Percentiles rank a stretch among this genome's conserved stretches.
Conservation (phyloP, 2,888 invertebrate species). For the Habroteleia sp. region DNA sequence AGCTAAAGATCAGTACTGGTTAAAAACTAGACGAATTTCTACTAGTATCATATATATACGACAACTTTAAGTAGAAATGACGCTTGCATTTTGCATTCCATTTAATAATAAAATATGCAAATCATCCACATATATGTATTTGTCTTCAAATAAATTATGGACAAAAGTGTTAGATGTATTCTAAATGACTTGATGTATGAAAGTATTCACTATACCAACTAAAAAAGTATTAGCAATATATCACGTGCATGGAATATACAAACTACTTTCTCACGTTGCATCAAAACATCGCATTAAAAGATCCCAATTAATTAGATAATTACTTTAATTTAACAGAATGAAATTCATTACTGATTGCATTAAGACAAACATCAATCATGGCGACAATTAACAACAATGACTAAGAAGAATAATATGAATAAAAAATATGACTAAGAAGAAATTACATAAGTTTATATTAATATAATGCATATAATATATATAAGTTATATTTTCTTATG, state of each 20-base stretch:
- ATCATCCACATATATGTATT: constrained; percentile 13
- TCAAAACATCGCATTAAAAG: constrained; percentile 19
- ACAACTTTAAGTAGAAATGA: constrained; percentile 6
- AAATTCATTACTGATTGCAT: too few species aligned
- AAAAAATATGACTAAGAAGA: too few species aligned
- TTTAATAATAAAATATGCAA: constrained; percentile 15
- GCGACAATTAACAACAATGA: too few species aligned
- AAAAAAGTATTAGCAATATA: constrained; percentile 4
- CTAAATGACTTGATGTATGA: constrained; percentile 6
- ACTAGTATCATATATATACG: too few species aligned
- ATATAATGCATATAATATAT: too few species aligned
- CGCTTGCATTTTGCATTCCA: constrained; percentile 4
- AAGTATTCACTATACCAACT: background rate
- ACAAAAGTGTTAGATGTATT: constrained; percentile 3
- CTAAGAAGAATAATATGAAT: too few species aligned
- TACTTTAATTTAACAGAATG: constrained; percentile 10
- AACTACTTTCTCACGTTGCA: constrained; percentile 13
- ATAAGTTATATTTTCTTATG: too few species aligned
- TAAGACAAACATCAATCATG: too few species aligned
- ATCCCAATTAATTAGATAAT: constrained; percentile 22
- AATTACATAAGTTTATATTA: too few species aligned
- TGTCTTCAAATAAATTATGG: constrained; percentile 14
- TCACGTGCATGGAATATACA: background rate
- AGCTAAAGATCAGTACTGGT: too few species aligned
- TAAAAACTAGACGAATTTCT: too few species aligned